Percentiles rank a stretch among this genome's conserved stretches.
Evolutionary conservation across 2,113 vertebrate species (phyloP).

Genomic region (Noctilio leporinus): DNA sequence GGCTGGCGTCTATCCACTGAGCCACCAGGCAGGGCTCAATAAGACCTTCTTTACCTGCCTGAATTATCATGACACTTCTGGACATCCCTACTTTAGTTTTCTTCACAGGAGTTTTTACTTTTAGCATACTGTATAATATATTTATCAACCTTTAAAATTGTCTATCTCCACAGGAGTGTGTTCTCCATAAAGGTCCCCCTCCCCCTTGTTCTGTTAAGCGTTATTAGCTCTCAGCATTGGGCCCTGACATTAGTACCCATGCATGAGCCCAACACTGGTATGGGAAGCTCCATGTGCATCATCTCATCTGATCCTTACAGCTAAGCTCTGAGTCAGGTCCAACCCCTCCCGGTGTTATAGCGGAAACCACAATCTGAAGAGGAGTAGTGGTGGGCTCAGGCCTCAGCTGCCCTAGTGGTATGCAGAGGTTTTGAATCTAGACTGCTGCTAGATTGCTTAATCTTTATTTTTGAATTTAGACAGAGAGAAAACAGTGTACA

Average conservation of each 20-base stretch:
- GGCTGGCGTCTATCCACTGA: too few species aligned
- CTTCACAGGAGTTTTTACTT: not conserved
- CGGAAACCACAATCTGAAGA: not conserved
- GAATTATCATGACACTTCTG: not conserved
- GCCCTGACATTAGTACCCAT: too few species aligned
- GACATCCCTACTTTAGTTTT: too few species aligned
- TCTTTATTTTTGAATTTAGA: not conserved
- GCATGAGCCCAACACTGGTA: not conserved
- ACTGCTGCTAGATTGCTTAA: not conserved
- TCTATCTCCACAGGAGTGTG: not conserved
- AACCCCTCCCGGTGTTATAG: not conserved
- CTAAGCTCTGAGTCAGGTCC: not conserved
- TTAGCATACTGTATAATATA: too few species aligned
- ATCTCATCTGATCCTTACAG: not conserved
- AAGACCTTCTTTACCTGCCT: not conserved
- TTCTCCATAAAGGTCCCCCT: not conserved
- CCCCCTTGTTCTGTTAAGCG: not conserved
- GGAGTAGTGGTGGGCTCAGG: rapidly evolving
- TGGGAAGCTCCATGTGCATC: not conserved
- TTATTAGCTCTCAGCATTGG: not conserved
- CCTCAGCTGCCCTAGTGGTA: too few species aligned
- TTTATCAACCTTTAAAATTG: not conserved
- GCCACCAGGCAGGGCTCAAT: too few species aligned
- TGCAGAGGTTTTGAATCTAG: not conserved
- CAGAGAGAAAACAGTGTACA: not conserved